Conservation (phyloP, 2,113 vertebrate species). For the Rhineura floridana region DNA sequence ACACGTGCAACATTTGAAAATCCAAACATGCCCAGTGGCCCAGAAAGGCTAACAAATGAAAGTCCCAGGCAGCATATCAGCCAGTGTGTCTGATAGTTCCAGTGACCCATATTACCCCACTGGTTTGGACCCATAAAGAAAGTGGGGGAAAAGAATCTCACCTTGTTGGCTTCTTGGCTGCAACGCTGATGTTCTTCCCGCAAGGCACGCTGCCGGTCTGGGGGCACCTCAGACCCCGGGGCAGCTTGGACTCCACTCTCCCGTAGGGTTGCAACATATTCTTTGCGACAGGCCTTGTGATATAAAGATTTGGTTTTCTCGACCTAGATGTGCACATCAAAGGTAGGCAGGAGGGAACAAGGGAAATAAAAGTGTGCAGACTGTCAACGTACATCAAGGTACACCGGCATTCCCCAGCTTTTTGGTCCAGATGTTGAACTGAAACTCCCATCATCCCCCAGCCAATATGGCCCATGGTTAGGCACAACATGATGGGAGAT, state of each 20-base stretch:
- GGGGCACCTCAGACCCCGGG: constrained; percentile 65
- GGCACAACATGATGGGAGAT: neutral
- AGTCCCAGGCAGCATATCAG: neutral
- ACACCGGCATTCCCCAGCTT: neutral
- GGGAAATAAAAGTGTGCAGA: neutral
- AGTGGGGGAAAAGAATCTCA: constrained; percentile 36
- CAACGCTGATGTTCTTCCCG: constrained; percentile 68
- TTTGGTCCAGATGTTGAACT: neutral
- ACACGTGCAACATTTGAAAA: neutral
- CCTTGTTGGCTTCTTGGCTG: constrained; percentile 71
- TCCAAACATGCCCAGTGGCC: neutral
- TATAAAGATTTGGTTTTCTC: constrained; percentile 73
- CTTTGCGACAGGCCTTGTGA: constrained; percentile 76
- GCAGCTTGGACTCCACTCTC: constrained; percentile 74
- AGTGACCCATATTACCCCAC: neutral
- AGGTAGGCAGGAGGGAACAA: neutral
- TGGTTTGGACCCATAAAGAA: neutral
- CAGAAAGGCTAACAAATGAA: neutral
- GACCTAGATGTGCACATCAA: constrained; percentile 59
- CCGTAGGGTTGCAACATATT: constrained; percentile 68
- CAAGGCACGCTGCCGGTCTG: constrained; percentile 75
- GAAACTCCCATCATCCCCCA: neutral
- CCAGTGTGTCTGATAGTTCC: neutral
- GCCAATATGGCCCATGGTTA: neutral
- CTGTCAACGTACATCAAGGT: neutral